These are phyloP conservation scores for Tipula unca DNA, from an alignment of 2,888 invertebrate genomes.

Conservation along the genomic window DNA sequence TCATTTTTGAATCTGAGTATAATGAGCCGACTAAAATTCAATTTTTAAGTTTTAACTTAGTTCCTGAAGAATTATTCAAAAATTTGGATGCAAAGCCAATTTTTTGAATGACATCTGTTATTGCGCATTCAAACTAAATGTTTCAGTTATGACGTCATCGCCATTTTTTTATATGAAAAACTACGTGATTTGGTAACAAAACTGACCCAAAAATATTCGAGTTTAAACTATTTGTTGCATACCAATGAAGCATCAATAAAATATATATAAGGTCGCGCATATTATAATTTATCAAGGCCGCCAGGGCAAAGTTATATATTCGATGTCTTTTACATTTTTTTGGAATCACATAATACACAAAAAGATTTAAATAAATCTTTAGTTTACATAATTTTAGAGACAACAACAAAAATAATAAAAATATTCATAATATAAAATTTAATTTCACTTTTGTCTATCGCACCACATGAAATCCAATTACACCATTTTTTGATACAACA, in stretches of 20 bases:
- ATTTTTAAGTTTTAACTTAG: too few relatives aligned
- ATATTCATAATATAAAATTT: not conserved
- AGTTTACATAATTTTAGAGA: not conserved
- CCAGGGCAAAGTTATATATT: not conserved
- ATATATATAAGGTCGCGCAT: not conserved
- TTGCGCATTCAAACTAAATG: not conserved
- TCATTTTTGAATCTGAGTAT: too few relatives aligned
- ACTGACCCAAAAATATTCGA: not conserved
- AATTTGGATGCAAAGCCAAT: too few relatives aligned
- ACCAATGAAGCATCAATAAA: not conserved
- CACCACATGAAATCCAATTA: conserved; percentile 16
- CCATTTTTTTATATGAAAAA: not conserved
- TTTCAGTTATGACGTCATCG: not conserved
- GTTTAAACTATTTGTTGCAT: not conserved
- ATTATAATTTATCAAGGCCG: not conserved
- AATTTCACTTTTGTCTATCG: conserved; percentile 15
- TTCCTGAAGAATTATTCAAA: too few relatives aligned
- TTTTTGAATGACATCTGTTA: too few relatives aligned
- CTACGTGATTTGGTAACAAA: not conserved
- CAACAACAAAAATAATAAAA: not conserved
- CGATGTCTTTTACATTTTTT: not conserved
- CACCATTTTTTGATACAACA: conserved; percentile 17
- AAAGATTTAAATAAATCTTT: not conserved
- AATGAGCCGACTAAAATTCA: too few relatives aligned
- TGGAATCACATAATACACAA: not conserved